Conservation (phyloP, 2,888 invertebrate genomes). For the Desoria tigrina region DNA sequence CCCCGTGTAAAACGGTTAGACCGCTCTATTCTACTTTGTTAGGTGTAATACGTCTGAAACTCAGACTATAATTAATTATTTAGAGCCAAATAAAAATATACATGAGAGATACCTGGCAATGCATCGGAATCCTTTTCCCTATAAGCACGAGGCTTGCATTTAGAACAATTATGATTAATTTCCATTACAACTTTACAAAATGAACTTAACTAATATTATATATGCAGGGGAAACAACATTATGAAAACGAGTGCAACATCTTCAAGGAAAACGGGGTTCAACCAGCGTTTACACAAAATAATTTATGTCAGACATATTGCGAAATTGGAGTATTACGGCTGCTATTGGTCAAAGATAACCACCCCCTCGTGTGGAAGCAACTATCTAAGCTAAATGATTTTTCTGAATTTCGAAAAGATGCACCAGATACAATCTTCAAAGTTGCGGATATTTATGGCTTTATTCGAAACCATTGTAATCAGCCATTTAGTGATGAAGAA, state of each 20-base stretch:
- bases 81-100: too few species aligned
- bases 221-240: slow-evolving; percentile 20
- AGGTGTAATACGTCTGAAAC: too few species aligned
- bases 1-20: slow-evolving; percentile 17
- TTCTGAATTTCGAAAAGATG: background rate
- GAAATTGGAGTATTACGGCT: slow-evolving; percentile 21
- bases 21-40: too few species aligned
- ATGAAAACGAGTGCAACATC: slow-evolving; percentile 24
- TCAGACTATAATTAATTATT: too few species aligned
- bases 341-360: slow-evolving; percentile 18
- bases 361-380: slow-evolving; percentile 5
- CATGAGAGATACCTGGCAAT: too few species aligned
- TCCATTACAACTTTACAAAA: too few species aligned
- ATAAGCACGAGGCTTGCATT: too few species aligned
- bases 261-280: slow-evolving; percentile 15
- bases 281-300: background rate
- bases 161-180: too few species aligned
- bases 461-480: background rate
- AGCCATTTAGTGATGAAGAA: slow-evolving; percentile 3
- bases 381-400: slow-evolving; percentile 5
- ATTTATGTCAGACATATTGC: slow-evolving; percentile 15
- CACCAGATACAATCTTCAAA: background rate
- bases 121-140: too few species aligned
- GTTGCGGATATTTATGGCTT: background rate
- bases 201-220: too few species aligned